Base-by-base conservation (phyloP, 2,888 invertebrate genomes). In the Agonum fuliginosum region DNA sequence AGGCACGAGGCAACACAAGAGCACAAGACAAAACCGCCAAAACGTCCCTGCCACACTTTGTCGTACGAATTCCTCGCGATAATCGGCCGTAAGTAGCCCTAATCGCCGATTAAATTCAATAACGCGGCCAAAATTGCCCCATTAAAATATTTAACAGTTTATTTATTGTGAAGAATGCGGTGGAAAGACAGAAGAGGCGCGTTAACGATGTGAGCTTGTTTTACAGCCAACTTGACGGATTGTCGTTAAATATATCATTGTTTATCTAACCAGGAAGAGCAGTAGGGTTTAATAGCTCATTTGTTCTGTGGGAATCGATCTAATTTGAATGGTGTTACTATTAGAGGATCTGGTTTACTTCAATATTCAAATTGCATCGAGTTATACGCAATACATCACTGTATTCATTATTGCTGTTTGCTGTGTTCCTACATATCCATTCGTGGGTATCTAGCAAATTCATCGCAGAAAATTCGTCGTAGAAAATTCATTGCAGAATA, bases 251-350 rank as follows among this genome's bases (percentile, higher is more conserved):
- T 62, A 62, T 62, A 34, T 62, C 58, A 62, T 62, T 17, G 17
- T 17, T 62, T 30, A 62, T 62, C 58, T 62, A 62, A 62, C 12
- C 14, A 62, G 58, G 58, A 62, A 62, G 58, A 27, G 14, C 14
- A 14, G 27, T 24, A 12, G 48, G 20, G 27, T 62, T 62, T 62
- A 46, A 62, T 62, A 30, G 58, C 58, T 30, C 30, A 62, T 62
- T 62, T 62, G 58, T 62, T 46, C 17, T 27, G 58, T 62, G 58
- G 58, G 58, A 62, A 62, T 62, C 58, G 30, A 17, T 27, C 58
- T 62, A 30, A 62, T 62, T 62, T 62, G 58, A 62, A 37, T 37
- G 37, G 10, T 37, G 37, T 37, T 37, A 6, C 10, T 37, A 12
- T 37, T 37, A 6, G 6, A 37, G 37, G 37, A 37, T 8, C 37